Conservation (phyloP, 2,797 vertebrate species). For the Paguma larvata region DNA sequence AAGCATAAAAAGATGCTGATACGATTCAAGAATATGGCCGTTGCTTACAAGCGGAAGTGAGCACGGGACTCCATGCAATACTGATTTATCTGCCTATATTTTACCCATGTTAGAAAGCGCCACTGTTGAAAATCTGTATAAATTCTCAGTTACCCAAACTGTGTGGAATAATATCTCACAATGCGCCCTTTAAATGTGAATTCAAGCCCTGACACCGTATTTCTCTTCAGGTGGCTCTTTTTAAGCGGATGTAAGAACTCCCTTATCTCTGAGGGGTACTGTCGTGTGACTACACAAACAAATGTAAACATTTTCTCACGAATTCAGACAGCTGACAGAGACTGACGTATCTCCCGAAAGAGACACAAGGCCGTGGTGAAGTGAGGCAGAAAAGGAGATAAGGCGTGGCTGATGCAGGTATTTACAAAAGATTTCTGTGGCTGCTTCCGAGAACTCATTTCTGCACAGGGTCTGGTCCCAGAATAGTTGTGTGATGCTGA, state of each 20-base stretch:
- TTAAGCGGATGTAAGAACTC: background rate
- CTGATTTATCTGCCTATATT: background rate
- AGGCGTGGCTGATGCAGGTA: background rate
- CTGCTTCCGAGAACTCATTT: conserved; percentile 23
- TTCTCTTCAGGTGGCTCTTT: background rate
- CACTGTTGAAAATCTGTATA: background rate
- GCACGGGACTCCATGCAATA: background rate
- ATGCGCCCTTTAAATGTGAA: background rate
- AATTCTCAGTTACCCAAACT: background rate
- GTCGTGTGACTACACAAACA: background rate
- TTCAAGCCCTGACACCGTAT: background rate
- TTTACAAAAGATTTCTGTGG: background rate
- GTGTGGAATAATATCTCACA: background rate
- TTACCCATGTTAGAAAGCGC: background rate
- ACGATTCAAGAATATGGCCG: background rate
- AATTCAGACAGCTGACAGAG: background rate
- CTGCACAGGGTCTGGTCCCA: background rate
- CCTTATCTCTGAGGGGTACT: background rate
- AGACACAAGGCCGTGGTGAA: background rate
- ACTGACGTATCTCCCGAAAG: background rate
- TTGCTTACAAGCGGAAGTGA: background rate
- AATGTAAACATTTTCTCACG: background rate
- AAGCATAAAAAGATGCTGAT: background rate
- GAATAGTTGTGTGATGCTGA: background rate
- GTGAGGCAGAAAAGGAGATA: background rate